Base-by-base conservation (phyloP, 2,888 invertebrate genomes). In the Drosophila meridionalis region DNA sequence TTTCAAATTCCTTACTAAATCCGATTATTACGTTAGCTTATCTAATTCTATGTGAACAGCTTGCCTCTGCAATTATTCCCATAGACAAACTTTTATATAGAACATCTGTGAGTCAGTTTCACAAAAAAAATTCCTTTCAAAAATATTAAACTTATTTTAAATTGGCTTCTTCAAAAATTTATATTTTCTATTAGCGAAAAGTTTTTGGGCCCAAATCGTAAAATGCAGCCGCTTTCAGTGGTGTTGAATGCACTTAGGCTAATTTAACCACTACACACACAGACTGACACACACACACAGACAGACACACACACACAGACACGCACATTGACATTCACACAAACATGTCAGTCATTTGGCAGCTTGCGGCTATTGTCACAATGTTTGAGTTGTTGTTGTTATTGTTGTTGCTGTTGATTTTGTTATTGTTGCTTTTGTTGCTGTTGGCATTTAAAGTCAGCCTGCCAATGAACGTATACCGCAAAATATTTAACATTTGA, bases 231-330 rank as follows among this genome's bases (percentile, higher is more conserved):
- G 62, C 42, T 59, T 67, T 65, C 43, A 48, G 40, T 81, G 64
- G 62, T 45, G 63, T 73, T 78, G 76, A 75, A 69, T 82, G 82
- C 84, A 89, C 87, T 85, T 84, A 72, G 89, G 73, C 84, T 89
- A 89, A 85, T 89, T 87, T 80, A 80, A 85, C 84, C 84, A 73
- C 84, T 63, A 75, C 85, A 70, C 71, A 60, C 45, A 55, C 32
- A 60, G 9, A 69, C 34, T 45, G 43, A 63, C 80, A 73, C 64
- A 60, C n/a, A 32, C 5, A 60, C 12, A 26, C 20, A 48, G 56
- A 53, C 52, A 82, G 82, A 72, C 69, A 59, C 36, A 53, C 26
- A 62, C 80, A 70, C 67, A 59, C 36, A 38, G 6, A 60, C n/a
- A 50, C 11, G 48, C 57, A 52, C 47, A 47, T 20, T 14, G 14